These are phyloP conservation scores for Nomada ruficornis DNA, from an alignment of 2,888 invertebrate genomes.

Conservation along the genomic window DNA sequence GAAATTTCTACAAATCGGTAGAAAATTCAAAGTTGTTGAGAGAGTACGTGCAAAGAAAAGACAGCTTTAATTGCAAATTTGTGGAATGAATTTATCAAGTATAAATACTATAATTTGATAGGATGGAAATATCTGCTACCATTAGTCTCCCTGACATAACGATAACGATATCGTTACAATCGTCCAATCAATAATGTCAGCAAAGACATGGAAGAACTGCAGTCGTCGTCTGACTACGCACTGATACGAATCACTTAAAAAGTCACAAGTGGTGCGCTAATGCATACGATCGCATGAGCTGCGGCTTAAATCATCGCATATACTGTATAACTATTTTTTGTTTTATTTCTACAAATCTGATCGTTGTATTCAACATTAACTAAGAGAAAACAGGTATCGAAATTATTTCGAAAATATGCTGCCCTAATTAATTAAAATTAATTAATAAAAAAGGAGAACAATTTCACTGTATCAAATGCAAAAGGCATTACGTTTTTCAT, in stretches of 20 bases:
- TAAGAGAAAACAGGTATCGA: background rate
- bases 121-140: background rate
- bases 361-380: background rate
- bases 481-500: background rate
- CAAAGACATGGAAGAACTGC: slow-evolving; percentile 13
- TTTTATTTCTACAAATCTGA: background rate
- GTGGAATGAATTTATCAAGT: background rate
- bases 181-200: slow-evolving; percentile 31
- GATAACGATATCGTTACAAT: slow-evolving; percentile 25
- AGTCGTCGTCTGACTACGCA: slow-evolving; percentile 25
- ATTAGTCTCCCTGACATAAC: slow-evolving; percentile 13
- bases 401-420: background rate
- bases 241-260: slow-evolving; percentile 41
- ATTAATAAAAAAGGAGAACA: background rate
- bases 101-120: slow-evolving; percentile 8
- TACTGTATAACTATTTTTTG: background rate
- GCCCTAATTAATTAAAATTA: background rate
- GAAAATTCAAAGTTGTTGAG: too few relatives aligned
- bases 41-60: too few relatives aligned
- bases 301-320: slow-evolving; percentile 9
- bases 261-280: slow-evolving; percentile 1
- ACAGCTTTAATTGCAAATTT: background rate
- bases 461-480: background rate
- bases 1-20: too few relatives aligned
- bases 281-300: slow-evolving; percentile 17